Base-by-base conservation (phyloP, 2,797 vertebrate genomes). In the Myripristis murdjan region DNA sequence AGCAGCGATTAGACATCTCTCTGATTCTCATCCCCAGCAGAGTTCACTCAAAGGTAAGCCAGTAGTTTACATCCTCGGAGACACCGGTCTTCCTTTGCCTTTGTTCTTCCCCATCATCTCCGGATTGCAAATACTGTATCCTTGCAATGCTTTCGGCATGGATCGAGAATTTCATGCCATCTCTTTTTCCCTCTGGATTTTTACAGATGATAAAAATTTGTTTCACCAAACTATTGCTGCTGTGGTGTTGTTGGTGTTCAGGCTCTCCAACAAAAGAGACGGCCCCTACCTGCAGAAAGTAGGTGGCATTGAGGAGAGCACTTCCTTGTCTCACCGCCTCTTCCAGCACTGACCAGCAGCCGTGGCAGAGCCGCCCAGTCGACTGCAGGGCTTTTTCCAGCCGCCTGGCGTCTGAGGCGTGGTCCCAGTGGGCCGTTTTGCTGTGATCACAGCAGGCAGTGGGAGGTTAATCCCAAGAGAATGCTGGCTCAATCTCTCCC, bases 31-130 rank as follows among this genome's bases (percentile, higher is more conserved):
- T 86, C 92, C 93, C 88, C 91, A 86, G 86, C 91, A 89, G 89
- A 92, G 92, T 94, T 94, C 94, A 95, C 80, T 69, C 84, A 91
- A 79, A 95, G 92, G 93, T 95, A 92, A 92, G 76, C 74, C 80
- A 70, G 86, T 84, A 90, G 86, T 87, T 85, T 83, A 67, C 82
- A 70, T 87, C 91, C 87, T 84, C 58, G 31, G 85, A 91, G 87
- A 85, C 83, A 14, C 71, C 63, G 48, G 56, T 66, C 83, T 87
- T 79, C 72, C 64, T 66, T 64, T 64, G 67, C 71, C 84, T 92
- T 93, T 93, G 82, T 92, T 91, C 91, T 91, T 46, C 12, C 0
- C 49, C 4, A 5, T 79, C 78, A n/a, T n/a, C 84, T 82, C 79
- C 80, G 70, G 75, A 81, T 84, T 74, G 73, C 76, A 79, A 74